Base-by-base conservation (phyloP, 92 coral and sea anemone genomes). In the Bergia puertoricense region DNA sequence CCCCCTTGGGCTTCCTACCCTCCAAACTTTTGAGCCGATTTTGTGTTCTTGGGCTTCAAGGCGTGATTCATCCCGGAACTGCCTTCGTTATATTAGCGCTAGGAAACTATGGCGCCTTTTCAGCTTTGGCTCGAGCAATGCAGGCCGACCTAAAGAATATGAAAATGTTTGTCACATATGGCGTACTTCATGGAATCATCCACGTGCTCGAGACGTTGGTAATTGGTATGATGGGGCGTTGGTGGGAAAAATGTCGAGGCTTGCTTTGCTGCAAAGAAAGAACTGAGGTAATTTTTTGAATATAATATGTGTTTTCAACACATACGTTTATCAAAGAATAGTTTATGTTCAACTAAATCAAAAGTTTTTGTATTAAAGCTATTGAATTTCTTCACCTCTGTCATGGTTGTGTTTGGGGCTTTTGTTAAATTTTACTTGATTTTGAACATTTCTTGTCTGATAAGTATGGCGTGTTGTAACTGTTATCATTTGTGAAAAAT, bases 1-100 rank as follows among this genome's bases (percentile, higher is more conserved):
- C 83, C n/a, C 71, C 83, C 8, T 37, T 79, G 14, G 48, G 69
- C 20, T 79, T 79, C 83, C 10, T 79, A 43, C 83, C 83, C n/a
- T n/a, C n/a, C n/a, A n/a, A n/a, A n/a, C n/a, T n/a, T n/a, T n/a
- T n/a, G n/a, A n/a, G n/a, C n/a, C n/a, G n/a, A n/a, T n/a, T n/a
- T n/a, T n/a, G n/a, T n/a, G n/a, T n/a, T n/a, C n/a, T n/a, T n/a
- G n/a, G n/a, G n/a, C n/a, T n/a, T n/a, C n/a, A n/a, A n/a, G n/a
- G n/a, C n/a, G n/a, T n/a, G n/a, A n/a, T n/a, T 39, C 69, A 79
- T 18, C 83, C 66, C 1, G 83, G 83, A n/a, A n/a, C n/a, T 40
- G 65, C 83, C 23, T 79, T 79, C 37, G 83, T 68, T 22, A 38
- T 79, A 57, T n/a, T n/a, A n/a, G 50, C 50, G 69, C 50, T 68